Conservation (phyloP, 1,140 invertebrate species). For the Plodia interpunctella region DNA sequence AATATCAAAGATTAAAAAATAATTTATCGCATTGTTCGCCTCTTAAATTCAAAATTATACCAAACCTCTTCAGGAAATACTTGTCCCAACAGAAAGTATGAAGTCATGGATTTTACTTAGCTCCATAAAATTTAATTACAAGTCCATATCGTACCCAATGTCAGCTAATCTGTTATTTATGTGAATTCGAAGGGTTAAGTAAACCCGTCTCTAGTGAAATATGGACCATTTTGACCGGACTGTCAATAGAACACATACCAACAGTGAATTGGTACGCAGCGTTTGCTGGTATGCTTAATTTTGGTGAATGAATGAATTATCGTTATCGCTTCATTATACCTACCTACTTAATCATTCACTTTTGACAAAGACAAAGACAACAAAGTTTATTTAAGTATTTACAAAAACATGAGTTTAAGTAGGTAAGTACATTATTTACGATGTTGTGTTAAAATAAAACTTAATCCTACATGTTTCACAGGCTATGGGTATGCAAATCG, state of each 20-base stretch:
- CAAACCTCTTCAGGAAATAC: background rate
- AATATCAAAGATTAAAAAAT: background rate
- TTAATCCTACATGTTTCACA: too few species aligned
- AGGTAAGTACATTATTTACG: too few species aligned
- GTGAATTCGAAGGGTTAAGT: slow-evolving; percentile 19
- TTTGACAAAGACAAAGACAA: too few species aligned
- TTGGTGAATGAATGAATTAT: background rate
- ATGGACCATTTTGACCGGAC: slow-evolving; percentile 14
- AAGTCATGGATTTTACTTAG: slow-evolving; percentile 52
- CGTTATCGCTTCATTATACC: too few species aligned
- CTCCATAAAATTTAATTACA: slow-evolving; percentile 60
- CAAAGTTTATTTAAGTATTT: too few species aligned
- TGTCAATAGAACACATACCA: background rate
- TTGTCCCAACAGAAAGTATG: slow-evolving; percentile 26
- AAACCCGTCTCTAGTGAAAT: slow-evolving; percentile 36
- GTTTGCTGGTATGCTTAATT: background rate
- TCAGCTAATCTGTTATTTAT: slow-evolving; percentile 56
- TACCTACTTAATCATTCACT: too few species aligned
- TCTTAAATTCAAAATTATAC: background rate
- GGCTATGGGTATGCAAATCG: too few species aligned
- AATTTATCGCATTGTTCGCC: background rate
- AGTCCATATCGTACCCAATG: slow-evolving; percentile 14
- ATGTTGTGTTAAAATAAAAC: too few species aligned
- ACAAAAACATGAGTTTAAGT: too few species aligned
- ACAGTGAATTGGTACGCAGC: background rate